Percentiles rank a stretch among this genome's conserved stretches.
phyloP scores from a whole-genome alignment of 2,888 invertebrate genomes.

The Lochmaea capreae region DNA sequence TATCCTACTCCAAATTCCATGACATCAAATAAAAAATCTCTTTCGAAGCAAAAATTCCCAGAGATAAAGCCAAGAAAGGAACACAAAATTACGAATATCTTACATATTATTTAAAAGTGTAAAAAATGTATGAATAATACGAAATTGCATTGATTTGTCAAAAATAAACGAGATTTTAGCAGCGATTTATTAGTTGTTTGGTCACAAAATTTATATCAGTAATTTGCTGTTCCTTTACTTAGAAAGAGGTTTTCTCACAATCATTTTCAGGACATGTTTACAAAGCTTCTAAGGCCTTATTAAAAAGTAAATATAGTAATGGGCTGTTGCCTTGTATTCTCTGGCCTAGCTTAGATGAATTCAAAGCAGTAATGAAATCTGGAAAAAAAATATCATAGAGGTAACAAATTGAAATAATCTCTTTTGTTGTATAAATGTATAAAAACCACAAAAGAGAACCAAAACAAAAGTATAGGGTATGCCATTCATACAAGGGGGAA shows the following conservation, averaged over 20 bases:
- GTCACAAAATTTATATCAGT: too few relatives aligned
- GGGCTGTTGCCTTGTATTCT: neutral
- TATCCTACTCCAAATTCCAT: too few relatives aligned
- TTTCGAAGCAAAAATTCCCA: too few relatives aligned
- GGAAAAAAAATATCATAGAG: neutral
- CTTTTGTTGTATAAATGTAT: neutral
- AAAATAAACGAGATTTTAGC: too few relatives aligned
- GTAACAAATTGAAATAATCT: neutral
- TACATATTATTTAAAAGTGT: too few relatives aligned
- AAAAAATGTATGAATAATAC: too few relatives aligned
- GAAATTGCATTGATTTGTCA: too few relatives aligned
- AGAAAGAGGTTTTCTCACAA: neutral
- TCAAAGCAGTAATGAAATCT: conserved; percentile 7
- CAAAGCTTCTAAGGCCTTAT: neutral
- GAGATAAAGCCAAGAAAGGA: too few relatives aligned
- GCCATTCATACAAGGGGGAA: neutral
- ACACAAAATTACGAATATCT: too few relatives aligned
- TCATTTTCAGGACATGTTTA: neutral
- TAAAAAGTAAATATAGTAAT: neutral
- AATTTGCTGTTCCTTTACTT: neutral
- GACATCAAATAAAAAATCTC: too few relatives aligned
- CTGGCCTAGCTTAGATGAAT: conserved; percentile 4
- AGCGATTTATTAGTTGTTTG: too few relatives aligned
- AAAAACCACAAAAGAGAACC: neutral
- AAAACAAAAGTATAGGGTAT: neutral